Evolutionary conservation across 2,113 vertebrate species (phyloP), one percentile per base, ranked within the genome.

Genomic region (Tachuris rubrigastra): DNA sequence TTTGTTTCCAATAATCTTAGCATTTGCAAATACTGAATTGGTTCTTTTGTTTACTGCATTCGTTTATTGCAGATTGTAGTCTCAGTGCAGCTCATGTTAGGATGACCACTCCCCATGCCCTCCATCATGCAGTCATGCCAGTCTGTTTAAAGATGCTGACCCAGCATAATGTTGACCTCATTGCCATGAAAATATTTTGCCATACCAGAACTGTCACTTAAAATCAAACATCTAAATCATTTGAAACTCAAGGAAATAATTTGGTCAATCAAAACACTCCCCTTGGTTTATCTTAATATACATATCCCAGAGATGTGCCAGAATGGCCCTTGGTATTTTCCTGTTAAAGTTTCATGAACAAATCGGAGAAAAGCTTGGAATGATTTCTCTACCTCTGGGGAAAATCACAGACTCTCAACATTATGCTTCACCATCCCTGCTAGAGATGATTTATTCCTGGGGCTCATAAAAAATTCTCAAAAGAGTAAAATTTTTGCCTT

Each of bases 391-490:
- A 13, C 62, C 87, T 96, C 66, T 90, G 72, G 89, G 67, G 62
- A 93, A 85, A 95, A 94, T 76, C 90, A 62, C 75, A 85, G 75
- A 91, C 80, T 82, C 66, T 93, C 89, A 87, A 79, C 84, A 93
- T 87, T 90, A 71, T 90, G 60, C 65, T 92, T 95, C 93, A 92
- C 85, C 73, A 71, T 88, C 41, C 35, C 72, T 90, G 55, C 86
- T 94, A 92, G 66, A 92, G 68, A 89, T 69, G 47, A 95, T 88
- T 89, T 95, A 95, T 96, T 95, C 73, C 74, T 86, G 42, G 59
- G 78, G 79, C 81, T 95, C 90, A 80, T 94, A 97, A 97, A 97
- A 94, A 69, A 59, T 89, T 92, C 87, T 86, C 92, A 92, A 95
- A 94, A 93, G 86, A 93, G 75, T 74, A 89, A 89, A 94, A 87